Conservation (phyloP, 2,797 vertebrate species). For the Trematomus bernacchii region DNA sequence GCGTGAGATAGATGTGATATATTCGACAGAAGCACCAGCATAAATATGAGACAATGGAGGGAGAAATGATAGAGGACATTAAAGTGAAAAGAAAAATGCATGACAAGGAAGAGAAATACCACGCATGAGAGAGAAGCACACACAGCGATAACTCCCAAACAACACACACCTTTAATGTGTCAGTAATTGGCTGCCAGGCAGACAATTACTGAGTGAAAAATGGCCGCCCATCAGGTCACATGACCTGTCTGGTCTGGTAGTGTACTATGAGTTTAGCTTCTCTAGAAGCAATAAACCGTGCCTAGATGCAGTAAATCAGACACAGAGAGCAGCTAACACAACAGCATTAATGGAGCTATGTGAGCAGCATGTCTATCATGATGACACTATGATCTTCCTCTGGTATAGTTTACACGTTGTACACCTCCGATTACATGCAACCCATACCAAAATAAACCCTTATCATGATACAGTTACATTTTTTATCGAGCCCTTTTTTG, state of each 20-base stretch:
- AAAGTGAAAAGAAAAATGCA: neutral
- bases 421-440: conserved; percentile 24
- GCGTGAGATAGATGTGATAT: conserved; percentile 4
- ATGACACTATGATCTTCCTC: conserved; percentile 12
- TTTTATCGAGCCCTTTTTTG: conserved; percentile 38
- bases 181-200: conserved; percentile 68
- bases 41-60: conserved; percentile 9
- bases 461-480: conserved; percentile 35
- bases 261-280: conserved; percentile 36
- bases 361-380: conserved; percentile 1
- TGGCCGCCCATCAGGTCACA: conserved; percentile 27
- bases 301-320: conserved; percentile 36
- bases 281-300: conserved; percentile 48
- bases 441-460: conserved; percentile 35
- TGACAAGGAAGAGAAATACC: neutral
- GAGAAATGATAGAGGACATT: conserved; percentile 15
- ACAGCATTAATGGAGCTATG: neutral
- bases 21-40: neutral
- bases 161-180: conserved; percentile 53
- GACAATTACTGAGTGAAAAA: conserved; percentile 71
- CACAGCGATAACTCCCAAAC: conserved; percentile 39
- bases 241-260: conserved; percentile 21
- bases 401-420: conserved; percentile 27
- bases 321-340: conserved; percentile 31
- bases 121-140: conserved; percentile 22